Percentiles rank a stretch among this genome's conserved stretches.
These are phyloP conservation scores for Ceyx melanurus DNA, from an alignment of 2,113 vertebrate genomes.

Conservation along the genomic window DNA sequence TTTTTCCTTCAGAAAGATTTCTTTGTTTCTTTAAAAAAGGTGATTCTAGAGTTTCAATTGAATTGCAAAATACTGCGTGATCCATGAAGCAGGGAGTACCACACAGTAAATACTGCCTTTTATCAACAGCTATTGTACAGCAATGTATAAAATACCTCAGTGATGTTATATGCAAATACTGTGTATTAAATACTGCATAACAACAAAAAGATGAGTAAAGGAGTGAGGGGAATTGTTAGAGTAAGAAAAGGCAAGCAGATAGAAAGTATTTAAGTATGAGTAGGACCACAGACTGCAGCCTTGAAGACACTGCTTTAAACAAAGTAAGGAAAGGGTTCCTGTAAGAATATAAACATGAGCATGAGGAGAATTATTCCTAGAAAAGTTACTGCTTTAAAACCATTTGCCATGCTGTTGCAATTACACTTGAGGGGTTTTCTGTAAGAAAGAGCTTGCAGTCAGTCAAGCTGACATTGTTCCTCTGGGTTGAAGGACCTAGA, in stretches of 20 bases:
- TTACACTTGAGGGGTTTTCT: constrained; percentile 36
- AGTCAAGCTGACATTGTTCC: not conserved
- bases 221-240: not conserved
- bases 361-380: not conserved
- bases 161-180: not conserved
- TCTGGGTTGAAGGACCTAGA: constrained; percentile 15
- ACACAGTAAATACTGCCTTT: not conserved
- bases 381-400: constrained; percentile 45
- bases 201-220: not conserved
- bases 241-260: not conserved
- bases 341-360: not conserved
- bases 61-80: not conserved
- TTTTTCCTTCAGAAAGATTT: not conserved
- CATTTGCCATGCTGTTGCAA: constrained; percentile 8
- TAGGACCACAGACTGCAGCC: not conserved
- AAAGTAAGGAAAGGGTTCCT: not conserved
- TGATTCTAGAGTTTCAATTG: not conserved
- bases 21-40: not conserved
- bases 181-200: not conserved
- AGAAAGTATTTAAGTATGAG: not conserved
- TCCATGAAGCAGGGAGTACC: not conserved
- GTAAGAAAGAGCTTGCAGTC: constrained; percentile 59
- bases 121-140: not conserved
- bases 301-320: not conserved
- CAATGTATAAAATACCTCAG: not conserved